A percentile compares a stretch with the other conserved stretches of the same genome.
These are phyloP conservation scores for Baryphthengus martii DNA, from an alignment of 2,113 vertebrate genomes.

Conservation along the genomic window DNA sequence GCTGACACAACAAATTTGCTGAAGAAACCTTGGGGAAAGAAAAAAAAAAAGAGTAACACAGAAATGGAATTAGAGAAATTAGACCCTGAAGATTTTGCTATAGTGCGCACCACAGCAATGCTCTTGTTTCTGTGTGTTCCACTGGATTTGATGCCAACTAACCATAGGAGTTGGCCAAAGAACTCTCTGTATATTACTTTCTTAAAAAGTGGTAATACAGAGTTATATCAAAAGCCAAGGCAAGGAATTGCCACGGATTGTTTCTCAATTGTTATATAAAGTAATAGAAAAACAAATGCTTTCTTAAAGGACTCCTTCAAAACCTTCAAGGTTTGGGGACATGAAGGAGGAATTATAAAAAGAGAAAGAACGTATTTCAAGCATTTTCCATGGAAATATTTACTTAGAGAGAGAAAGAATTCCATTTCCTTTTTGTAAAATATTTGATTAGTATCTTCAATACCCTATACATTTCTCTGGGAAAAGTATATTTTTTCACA, in stretches of 20 bases:
- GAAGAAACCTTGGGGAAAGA: neutral
- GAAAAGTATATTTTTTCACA: neutral
- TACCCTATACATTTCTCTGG: accelerated
- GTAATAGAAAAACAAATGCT: neutral
- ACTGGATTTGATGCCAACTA: neutral
- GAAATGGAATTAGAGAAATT: neutral
- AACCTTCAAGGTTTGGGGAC: neutral
- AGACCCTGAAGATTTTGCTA: neutral
- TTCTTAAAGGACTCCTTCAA: neutral
- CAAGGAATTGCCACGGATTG: neutral
- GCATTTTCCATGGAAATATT: neutral
- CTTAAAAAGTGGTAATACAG: neutral
- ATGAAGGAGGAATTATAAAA: neutral
- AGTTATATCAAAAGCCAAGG: neutral
- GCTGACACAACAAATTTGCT: neutral
- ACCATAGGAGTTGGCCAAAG: neutral
- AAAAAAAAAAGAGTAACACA: neutral
- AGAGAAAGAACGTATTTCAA: neutral
- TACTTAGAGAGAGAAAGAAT: neutral
- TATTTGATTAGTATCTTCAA: neutral
- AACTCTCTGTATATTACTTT: neutral
- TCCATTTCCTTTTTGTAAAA: neutral
- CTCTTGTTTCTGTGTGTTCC: neutral
- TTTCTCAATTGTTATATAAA: neutral
- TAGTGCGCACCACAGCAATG: neutral